Conservation (phyloP, 2,888 invertebrate genomes). For the Saturnia japonica region DNA sequence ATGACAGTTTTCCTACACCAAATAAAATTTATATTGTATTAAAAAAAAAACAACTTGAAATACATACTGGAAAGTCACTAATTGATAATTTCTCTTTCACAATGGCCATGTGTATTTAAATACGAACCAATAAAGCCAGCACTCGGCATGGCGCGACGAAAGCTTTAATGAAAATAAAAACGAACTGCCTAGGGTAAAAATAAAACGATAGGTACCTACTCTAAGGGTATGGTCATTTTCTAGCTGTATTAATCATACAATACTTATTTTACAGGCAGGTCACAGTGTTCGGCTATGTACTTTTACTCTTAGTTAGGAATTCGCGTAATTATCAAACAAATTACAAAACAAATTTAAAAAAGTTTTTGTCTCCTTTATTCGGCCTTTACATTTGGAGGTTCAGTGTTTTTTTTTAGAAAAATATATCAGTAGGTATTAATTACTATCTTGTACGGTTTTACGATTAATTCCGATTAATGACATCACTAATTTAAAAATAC, state of each 20-base stretch:
- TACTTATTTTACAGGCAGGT: not conserved
- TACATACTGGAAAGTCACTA: slow-evolving; percentile 13
- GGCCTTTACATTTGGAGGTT: too few species aligned
- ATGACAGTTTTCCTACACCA: not conserved
- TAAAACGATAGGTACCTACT: slow-evolving; percentile 22
- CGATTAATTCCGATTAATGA: too few species aligned
- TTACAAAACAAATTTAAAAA: too few species aligned
- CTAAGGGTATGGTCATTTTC: slow-evolving; percentile 16
- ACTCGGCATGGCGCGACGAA: slow-evolving; percentile 45
- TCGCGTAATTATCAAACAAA: too few species aligned
- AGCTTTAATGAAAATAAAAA: slow-evolving; percentile 73
- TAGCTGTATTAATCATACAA: not conserved
- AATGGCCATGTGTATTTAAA: slow-evolving; percentile 29
- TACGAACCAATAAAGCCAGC: slow-evolving; percentile 51
- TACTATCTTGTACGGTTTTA: too few species aligned
- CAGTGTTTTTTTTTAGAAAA: too few species aligned
- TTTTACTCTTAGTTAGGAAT: too few species aligned
- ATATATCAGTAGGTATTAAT: too few species aligned
- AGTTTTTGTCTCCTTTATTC: too few species aligned
- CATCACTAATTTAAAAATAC: too few species aligned
- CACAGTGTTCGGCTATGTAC: too few species aligned
- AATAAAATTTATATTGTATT: not conserved
- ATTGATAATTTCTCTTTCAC: slow-evolving; percentile 25
- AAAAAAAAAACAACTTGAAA: not conserved
- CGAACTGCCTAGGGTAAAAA: slow-evolving; percentile 53